These are phyloP conservation scores for Micoletzkya japonica DNA, from an alignment of 2,888 invertebrate genomes.

Conservation along the genomic window DNA sequence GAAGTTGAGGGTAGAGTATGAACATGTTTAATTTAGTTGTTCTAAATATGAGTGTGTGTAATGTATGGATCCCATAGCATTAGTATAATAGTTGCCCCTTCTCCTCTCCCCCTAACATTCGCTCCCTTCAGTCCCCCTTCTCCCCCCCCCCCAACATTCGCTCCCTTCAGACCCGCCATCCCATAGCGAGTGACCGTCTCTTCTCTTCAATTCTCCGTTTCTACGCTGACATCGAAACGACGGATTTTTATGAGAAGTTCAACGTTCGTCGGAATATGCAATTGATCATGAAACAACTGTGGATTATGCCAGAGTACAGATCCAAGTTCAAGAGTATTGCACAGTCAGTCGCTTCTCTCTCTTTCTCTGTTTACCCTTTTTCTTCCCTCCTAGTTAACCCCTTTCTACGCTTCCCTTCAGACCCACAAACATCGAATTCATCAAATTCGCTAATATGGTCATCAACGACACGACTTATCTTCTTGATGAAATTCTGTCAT, in stretches of 20 bases:
- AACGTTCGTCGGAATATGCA: conserved; percentile 97
- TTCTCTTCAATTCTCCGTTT: conserved; percentile 94
- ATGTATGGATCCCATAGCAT: too few relatives aligned
- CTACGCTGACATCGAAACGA: conserved; percentile 77
- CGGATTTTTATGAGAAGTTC: conserved; percentile 99
- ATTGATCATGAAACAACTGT: conserved; percentile 81
- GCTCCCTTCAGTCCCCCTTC: too few relatives aligned
- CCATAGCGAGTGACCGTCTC: conserved; percentile 78
- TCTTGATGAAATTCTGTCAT: conserved; percentile 90
- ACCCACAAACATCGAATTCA: conserved; percentile 69
- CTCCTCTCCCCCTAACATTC: too few relatives aligned
- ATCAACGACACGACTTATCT: conserved; percentile 96
- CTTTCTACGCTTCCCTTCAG: conserved; percentile 27
- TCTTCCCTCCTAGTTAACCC: neutral
- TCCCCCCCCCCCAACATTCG: too few relatives aligned
- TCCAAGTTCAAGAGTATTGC: conserved; percentile 88
- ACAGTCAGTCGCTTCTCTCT: conserved; percentile 64
- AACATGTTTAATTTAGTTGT: too few relatives aligned
- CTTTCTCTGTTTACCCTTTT: neutral
- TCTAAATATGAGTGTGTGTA: too few relatives aligned
- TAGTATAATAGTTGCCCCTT: too few relatives aligned
- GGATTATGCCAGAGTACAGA: conserved; percentile 85
- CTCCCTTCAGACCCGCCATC: conserved; percentile 64
- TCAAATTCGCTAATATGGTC: conserved; percentile 90
- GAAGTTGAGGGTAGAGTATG: too few relatives aligned